Conservation (phyloP, 2,888 invertebrate genomes). For the Epinotia ramella region DNA sequence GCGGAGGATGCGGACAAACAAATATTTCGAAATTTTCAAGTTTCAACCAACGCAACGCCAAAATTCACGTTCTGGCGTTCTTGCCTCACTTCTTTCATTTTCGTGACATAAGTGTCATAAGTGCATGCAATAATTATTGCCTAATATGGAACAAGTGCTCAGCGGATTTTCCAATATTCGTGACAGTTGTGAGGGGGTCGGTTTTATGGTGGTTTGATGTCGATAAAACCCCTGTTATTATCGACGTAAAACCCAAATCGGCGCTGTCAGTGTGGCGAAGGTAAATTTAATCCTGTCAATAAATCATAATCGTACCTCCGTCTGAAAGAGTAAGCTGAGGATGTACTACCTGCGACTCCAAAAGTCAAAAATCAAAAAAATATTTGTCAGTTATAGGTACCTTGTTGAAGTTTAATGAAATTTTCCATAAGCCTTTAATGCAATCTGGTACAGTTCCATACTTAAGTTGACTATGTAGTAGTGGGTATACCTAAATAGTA, state of each 20-base stretch:
- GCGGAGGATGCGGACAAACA: neutral
- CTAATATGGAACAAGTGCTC: neutral
- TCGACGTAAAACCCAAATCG: constrained; percentile 16
- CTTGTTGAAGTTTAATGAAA: too few species aligned
- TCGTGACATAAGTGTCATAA: neutral
- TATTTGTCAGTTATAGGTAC: too few species aligned
- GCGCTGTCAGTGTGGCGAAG: neutral
- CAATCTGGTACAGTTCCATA: too few species aligned
- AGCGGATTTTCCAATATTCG: constrained; percentile 15
- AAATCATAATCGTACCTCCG: constrained; percentile 19
- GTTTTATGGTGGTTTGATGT: too few species aligned
- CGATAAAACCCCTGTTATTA: neutral
- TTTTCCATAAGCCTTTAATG: too few species aligned
- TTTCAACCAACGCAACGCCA: neutral
- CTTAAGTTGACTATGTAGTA: too few species aligned
- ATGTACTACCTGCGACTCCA: too few species aligned
- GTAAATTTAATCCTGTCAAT: constrained; percentile 15
- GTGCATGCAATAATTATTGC: constrained; percentile 9
- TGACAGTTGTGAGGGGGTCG: neutral
- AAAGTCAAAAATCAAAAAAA: too few species aligned
- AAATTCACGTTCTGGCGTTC: constrained; percentile 7
- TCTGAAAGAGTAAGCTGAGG: too few species aligned
- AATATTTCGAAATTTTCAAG: constrained; percentile 20
- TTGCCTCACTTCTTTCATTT: constrained; percentile 7
- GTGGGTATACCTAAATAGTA: too few species aligned